Conservation (phyloP, 2,888 invertebrate species). For the Antheraea yamamai region DNA sequence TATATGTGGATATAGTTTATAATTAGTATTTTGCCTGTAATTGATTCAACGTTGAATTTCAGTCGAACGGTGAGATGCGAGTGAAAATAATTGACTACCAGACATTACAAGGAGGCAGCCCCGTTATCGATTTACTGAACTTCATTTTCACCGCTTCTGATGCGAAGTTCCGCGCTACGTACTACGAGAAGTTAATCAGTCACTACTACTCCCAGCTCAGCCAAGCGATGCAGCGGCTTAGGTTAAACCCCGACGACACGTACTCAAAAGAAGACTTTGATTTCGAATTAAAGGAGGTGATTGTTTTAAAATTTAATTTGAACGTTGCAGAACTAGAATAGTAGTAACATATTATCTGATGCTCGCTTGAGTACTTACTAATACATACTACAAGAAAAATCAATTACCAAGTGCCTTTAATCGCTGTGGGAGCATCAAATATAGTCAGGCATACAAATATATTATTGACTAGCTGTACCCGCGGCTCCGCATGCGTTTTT, state of each 20-base stretch:
- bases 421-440: too few species aligned
- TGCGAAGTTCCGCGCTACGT: slow-evolving; percentile 47
- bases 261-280: slow-evolving; percentile 51
- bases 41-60: slow-evolving; percentile 25
- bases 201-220: slow-evolving; percentile 43
- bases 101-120: slow-evolving; percentile 52
- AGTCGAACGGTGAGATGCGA: slow-evolving; percentile 46
- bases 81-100: slow-evolving; percentile 61
- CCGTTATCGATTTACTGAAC: slow-evolving; percentile 57
- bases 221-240: slow-evolving; percentile 41
- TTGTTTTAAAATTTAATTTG: background rate
- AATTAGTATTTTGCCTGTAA: too few species aligned
- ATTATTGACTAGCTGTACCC: too few species aligned
- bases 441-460: too few species aligned
- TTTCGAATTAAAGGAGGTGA: slow-evolving; percentile 48
- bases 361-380: too few species aligned
- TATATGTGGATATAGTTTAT: too few species aligned
- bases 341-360: too few species aligned
- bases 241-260: slow-evolving; percentile 39
- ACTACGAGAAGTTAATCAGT: slow-evolving; percentile 37
- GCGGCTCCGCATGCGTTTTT: too few species aligned
- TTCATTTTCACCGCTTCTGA: slow-evolving; percentile 61
- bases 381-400: too few species aligned
- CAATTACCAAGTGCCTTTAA: too few species aligned
- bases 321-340: too few species aligned